Base-by-base conservation (phyloP, 2,888 invertebrate species). In the Notodonta ziczac region DNA sequence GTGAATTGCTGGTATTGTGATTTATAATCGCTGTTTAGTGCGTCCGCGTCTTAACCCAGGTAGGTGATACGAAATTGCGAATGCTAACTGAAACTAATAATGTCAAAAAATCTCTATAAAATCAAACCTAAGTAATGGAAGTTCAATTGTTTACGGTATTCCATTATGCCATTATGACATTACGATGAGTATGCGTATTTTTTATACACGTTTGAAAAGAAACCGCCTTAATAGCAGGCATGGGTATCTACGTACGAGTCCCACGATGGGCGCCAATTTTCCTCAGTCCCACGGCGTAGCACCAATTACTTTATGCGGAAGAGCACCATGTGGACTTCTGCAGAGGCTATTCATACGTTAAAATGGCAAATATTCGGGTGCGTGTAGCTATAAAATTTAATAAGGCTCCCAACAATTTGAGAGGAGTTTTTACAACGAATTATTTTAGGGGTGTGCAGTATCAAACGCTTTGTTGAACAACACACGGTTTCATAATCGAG, bases 261-360 rank as follows among this genome's bases (percentile, higher is more conserved):
- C 73, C 80, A 67, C 72, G 72, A 65, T 74, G 78, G 77, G 81
- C 74, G 78, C 81, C 80, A 81, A 80, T 74, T 70, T 74, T 59
- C 59, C 66, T 66, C 40, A 59, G 70, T 63, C 65, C 77, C 68
- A 74, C 44, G 67, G 59, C 69, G 77, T 35, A 63, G 68, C 56
- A 66, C 74, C 75, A 74, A 77, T 74, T 70, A 72, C 63, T 67
- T 72, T 67, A 55, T 59, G 52, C 10, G 51, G 59, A 64, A 61
- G 57, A 54, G 60, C 54, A 60, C 57, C 54, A 50, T 60, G 50
- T 60, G 44, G 53, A 54, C 71, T 57, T 53, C 55, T 42, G 3
- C 50, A 57, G 32, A 61, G 51, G 42, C 58, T 58, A 56, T 59
- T 66, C 62, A 66, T 69, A 63, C 7, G 42, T 60, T 63, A 62